Percentiles rank a stretch among this genome's conserved stretches.
These are phyloP conservation scores for Andricus curvator DNA, from an alignment of 2,888 invertebrate genomes.

Conservation along the genomic window DNA sequence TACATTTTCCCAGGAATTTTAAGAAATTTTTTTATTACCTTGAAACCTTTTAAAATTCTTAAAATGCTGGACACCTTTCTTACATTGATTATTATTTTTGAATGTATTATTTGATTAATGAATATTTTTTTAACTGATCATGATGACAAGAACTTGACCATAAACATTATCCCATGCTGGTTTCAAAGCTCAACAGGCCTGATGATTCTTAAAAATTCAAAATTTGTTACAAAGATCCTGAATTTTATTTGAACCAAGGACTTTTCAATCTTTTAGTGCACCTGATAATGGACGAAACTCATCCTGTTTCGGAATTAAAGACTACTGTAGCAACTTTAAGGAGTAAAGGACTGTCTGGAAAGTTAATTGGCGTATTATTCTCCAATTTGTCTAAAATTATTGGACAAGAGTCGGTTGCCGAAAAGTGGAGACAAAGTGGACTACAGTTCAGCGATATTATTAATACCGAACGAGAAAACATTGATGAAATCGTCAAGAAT, in stretches of 20 bases:
- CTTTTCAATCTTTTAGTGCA: conserved; percentile 76
- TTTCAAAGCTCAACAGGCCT: conserved; percentile 77
- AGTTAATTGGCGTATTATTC: conserved; percentile 82
- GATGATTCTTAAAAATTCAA: conserved; percentile 56
- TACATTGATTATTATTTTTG: too few species aligned
- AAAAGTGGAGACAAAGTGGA: conserved; percentile 80
- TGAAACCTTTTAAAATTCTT: too few species aligned
- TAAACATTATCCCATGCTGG: conserved; percentile 71
- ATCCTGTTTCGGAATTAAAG: conserved; percentile 69
- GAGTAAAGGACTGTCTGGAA: conserved; percentile 71
- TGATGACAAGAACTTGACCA: conserved; percentile 69
- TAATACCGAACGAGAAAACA: conserved; percentile 74
- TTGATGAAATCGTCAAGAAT: conserved; percentile 79
- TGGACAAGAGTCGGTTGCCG: conserved; percentile 80
- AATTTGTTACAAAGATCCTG: conserved; percentile 21
- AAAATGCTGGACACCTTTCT: too few species aligned
- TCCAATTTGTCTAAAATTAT: conserved; percentile 80
- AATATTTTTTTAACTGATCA: conserved; percentile 28
- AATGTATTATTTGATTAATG: too few species aligned
- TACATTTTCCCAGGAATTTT: too few species aligned
- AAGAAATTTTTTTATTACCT: too few species aligned
- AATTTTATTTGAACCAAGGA: conserved; percentile 1
- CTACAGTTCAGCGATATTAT: conserved; percentile 81
- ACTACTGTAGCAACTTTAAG: conserved; percentile 57
- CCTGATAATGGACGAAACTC: conserved; percentile 79